Conservation (phyloP, 1,140 invertebrate genomes). For the Agrilus planipennis region DNA sequence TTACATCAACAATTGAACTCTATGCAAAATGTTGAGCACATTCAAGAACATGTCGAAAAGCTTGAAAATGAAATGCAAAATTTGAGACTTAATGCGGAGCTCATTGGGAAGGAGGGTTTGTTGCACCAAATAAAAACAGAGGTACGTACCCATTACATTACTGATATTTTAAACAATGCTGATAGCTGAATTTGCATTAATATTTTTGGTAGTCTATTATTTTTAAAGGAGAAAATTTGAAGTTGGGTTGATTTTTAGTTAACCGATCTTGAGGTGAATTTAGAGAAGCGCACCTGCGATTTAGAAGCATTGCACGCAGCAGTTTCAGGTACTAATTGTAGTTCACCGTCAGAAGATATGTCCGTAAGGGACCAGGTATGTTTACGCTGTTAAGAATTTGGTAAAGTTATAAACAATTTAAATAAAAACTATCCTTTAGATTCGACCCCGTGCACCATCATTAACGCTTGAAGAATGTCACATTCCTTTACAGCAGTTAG, state of each 20-base stretch:
- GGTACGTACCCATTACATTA: too few species aligned
- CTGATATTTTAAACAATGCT: too few species aligned
- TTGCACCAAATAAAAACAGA: slow-evolving; percentile 40
- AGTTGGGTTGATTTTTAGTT: too few species aligned
- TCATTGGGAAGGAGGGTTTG: slow-evolving; percentile 40
- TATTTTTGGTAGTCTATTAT: too few species aligned
- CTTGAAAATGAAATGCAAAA: slow-evolving; percentile 47
- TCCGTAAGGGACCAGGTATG: slow-evolving; percentile 54
- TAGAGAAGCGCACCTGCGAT: slow-evolving; percentile 54
- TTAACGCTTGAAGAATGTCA: slow-evolving; percentile 26
- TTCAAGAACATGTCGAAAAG: slow-evolving; percentile 39
- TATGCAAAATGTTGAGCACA: slow-evolving; percentile 36
- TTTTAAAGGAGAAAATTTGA: too few species aligned
- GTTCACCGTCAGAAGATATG: slow-evolving; percentile 66
- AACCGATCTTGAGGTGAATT: slow-evolving; percentile 43
- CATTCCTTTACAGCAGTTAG: slow-evolving; percentile 30
- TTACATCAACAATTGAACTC: slow-evolving; percentile 41
- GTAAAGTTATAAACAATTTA: neutral
- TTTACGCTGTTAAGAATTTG: neutral
- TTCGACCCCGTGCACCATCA: slow-evolving; percentile 22
- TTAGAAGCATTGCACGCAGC: slow-evolving; percentile 56
- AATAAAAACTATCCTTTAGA: too few species aligned
- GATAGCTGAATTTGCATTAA: too few species aligned
- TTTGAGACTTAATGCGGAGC: slow-evolving; percentile 41
- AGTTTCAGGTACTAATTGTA: slow-evolving; percentile 43